Evolutionary conservation across 2,888 invertebrate genomes (phyloP), one percentile per base, ranked within the genome.

Genomic region (Pheosia tremula): DNA sequence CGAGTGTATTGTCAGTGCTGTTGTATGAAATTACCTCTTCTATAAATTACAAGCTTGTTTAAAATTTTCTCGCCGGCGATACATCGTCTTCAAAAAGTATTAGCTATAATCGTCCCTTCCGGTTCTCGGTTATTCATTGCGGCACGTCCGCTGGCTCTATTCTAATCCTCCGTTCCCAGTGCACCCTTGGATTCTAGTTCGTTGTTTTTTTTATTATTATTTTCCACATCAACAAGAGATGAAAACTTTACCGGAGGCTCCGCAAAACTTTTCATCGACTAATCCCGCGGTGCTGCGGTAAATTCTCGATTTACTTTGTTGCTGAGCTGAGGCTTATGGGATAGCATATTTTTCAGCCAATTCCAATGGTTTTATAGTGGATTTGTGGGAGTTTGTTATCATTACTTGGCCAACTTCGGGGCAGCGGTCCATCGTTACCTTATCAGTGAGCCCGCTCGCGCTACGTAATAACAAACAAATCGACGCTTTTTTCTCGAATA

Each of bases 231-330:
- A 88, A 88, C 88, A 88, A 84, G 86, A 89, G 90, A 87, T 89
- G 90, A 87, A 88, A 91, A 91, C 88, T 92, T 89, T 72, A 65
- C 69, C 82, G 69, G 75, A 73, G 82, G 68, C 79, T 75, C 73
- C 75, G 77, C 72, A 78, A 88, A 82, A 90, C 83, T 90, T 92
- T 85, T 84, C 87, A 84, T 80, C 81, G 81, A 83, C 88, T 92
- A 93, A 93, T 92, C 92, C 91, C 81, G 78, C 76, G 78, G 85
- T 82, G 81, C 81, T 80, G 83, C 85, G 86, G 84, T 89, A 90
- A 91, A 91, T 88, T 90, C 90, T 75, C 88, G 84, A 88, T 91
- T 88, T 91, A 92, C 89, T 90, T 86, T 87, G 89, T 88, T 83
- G 83, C 86, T 74, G 82, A 86, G 85, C 82, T 82, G 77, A 68